Evolutionary conservation across 1,140 invertebrate species (phyloP).

Genomic region (Ridgeia piscesae): DNA sequence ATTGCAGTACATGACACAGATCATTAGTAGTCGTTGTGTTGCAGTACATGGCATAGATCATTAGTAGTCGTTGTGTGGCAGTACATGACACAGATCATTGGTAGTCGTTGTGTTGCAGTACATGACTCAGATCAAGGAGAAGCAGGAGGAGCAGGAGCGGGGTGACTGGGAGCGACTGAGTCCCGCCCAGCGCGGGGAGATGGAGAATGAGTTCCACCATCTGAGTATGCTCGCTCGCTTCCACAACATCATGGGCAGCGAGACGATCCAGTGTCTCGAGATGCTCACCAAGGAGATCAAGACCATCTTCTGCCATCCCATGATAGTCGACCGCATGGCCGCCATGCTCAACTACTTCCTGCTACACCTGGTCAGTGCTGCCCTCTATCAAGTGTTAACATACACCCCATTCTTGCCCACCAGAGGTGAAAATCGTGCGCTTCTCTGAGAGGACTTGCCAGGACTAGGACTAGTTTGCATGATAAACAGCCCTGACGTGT

Average conservation of each 20-base stretch:
- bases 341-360: conserved; percentile 96
- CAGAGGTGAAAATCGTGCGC: too few relatives aligned
- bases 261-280: conserved; percentile 84
- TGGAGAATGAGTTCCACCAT: conserved; percentile 74
- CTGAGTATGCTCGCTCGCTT: conserved; percentile 81
- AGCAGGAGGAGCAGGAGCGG: conserved; percentile 64
- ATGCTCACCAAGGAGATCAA: conserved; percentile 79
- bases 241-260: conserved; percentile 87
- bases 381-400: not conserved
- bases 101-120: conserved; percentile 42
- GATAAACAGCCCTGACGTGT: too few relatives aligned
- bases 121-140: conserved; percentile 60
- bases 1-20: not conserved
- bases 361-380: conserved; percentile 71
- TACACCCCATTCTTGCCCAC: too few relatives aligned
- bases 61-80: not conserved
- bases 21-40: not conserved
- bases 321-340: conserved; percentile 89
- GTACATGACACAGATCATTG: not conserved
- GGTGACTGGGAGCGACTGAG: conserved; percentile 77
- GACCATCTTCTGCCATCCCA: conserved; percentile 85
- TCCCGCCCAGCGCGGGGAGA: conserved; percentile 72
- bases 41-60: not conserved
- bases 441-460: too few relatives aligned
- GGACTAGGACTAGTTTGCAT: too few relatives aligned